Base-by-base conservation (phyloP, 2,888 invertebrate genomes). In the Agonopterix subpropinquella region DNA sequence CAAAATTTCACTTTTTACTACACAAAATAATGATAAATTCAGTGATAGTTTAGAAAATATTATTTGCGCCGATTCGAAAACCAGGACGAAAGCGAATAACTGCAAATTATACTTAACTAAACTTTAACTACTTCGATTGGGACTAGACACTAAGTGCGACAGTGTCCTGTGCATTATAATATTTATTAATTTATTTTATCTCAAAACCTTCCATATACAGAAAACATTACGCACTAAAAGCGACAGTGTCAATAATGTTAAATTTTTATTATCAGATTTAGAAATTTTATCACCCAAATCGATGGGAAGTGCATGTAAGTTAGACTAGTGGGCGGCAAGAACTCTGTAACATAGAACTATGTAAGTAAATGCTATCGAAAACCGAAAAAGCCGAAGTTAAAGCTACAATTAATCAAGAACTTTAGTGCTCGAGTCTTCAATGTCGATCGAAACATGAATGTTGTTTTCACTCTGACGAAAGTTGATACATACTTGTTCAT, bases 251-350 rank as follows among this genome's bases (percentile, higher is more conserved):
- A 70, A 77, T 80, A 80, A 80, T 75, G 73, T 80, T 53, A 67
- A 64, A 59, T 59, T 73, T 77, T 79, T 80, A 80, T 70, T 76
- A 67, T 68, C 70, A 64, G 69, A 76, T 77, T 77, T 74, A 62
- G 67, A 69, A 67, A 67, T 76, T 81, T 81, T 84, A 83, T 71
- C 58, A 60, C 62, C 52, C 62, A 72, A 75, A 64, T 56, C 61
- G 65, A 57, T 59, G 59, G 58, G 51, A 55, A 55, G 53, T 47
- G 48, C 57, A 50, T 59, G 57, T 62, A 53, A 51, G 56, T 57
- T 44, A 55, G 43, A 55, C 54, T 57, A 60, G 77, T 78, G 77
- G 78, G 78, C 73, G 80, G 61, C 58, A 61, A 59, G 56, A 54
- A 57, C 54, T 62, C 54, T 65, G 62, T 68, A 54, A 55, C 53